Evolutionary conservation across 2,113 vertebrate genomes (phyloP).

Genomic region (Epinephelus lanceolatus): DNA sequence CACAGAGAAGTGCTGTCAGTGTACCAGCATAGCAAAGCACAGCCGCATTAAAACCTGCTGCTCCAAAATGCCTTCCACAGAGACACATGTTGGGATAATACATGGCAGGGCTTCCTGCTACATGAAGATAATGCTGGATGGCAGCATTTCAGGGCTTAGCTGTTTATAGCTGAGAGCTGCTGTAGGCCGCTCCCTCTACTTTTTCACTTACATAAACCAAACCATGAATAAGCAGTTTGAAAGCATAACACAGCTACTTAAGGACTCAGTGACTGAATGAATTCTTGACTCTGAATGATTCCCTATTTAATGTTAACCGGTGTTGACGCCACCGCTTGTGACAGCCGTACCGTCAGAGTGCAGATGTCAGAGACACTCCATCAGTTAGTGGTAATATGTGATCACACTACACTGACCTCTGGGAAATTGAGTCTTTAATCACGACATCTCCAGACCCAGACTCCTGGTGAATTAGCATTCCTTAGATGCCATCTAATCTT

Average conservation of each 20-base stretch:
- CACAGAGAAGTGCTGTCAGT: constrained; percentile 9
- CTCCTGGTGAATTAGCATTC: constrained; percentile 74
- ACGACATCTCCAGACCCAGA: constrained; percentile 56
- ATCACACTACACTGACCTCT: constrained; percentile 72
- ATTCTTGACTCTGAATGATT: constrained; percentile 18
- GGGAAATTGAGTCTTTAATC: constrained; percentile 81
- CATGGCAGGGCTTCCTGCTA: constrained; percentile 40
- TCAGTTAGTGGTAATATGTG: constrained; percentile 71
- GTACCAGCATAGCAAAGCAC: not conserved
- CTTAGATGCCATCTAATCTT: constrained; percentile 66
- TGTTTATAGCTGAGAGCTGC: constrained; percentile 31
- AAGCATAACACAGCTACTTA: constrained; percentile 42
- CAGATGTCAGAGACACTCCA: constrained; percentile 67
- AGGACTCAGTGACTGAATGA: constrained; percentile 22
- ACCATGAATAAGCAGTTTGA: constrained; percentile 50
- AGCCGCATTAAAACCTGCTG: constrained; percentile 41
- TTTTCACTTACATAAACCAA: constrained; percentile 33
- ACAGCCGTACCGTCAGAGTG: constrained; percentile 28
- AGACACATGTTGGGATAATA: constrained; percentile 56
- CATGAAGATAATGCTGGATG: constrained; percentile 66
- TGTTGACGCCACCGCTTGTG: constrained; percentile 25
- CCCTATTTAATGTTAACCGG: not conserved
- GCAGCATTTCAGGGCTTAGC: constrained; percentile 63
- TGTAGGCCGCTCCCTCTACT: constrained; percentile 32
- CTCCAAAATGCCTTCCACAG: constrained; percentile 13